Base-by-base conservation (phyloP, 2,797 vertebrate species). In the Phaenicophaeus curvirostris region DNA sequence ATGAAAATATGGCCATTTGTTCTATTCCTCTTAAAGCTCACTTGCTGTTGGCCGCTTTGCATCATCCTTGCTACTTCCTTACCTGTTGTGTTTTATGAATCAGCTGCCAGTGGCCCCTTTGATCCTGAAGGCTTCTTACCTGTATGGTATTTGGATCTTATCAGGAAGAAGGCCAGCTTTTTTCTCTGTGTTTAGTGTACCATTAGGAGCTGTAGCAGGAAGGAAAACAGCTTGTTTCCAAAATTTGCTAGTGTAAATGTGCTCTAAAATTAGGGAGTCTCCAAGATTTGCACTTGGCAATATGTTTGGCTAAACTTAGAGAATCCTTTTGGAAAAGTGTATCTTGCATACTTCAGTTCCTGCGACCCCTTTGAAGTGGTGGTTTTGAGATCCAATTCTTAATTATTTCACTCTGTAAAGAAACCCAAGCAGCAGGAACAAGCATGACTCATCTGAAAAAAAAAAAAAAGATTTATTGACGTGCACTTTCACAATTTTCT, bases 371-470 rank as follows among this genome's bases (percentile, higher is more conserved):
- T 89, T 8, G 2, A 59, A 86, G 35, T 15, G 76, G 25, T 86
- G 51, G 44, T 66, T 96, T 88, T 79, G 58, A 59, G 66, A 50
- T 2, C 28, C 15, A 33, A 8, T 57, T 83, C 67, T 73, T 82
- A 84, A 85, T 92, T 71, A 63, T 61, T 85, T 76, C 21, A 67
- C 86, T 85, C 44, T 71, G 35, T 76, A 78, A n/a, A 39, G 72
- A 93, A 79, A 87, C 71, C 10, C 20, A 58, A 93, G 44, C 39
- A 90, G 33, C 65, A 30, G 65, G 57, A 92, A 57, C 39, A 54
- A 85, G 27, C 21, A 8, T 48, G 58, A 87, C 31, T 93, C 61
- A 74, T 90, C 15, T 51, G 39, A 39, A 39, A 39, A 44, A 6
- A 50, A 53, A 50, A 53, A 15, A 75, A 54, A 33, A 41, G 1